Evolutionary conservation across 1,140 invertebrate genomes (phyloP), one percentile per base, ranked within the genome.

Genomic region (Halesus radiatus): DNA sequence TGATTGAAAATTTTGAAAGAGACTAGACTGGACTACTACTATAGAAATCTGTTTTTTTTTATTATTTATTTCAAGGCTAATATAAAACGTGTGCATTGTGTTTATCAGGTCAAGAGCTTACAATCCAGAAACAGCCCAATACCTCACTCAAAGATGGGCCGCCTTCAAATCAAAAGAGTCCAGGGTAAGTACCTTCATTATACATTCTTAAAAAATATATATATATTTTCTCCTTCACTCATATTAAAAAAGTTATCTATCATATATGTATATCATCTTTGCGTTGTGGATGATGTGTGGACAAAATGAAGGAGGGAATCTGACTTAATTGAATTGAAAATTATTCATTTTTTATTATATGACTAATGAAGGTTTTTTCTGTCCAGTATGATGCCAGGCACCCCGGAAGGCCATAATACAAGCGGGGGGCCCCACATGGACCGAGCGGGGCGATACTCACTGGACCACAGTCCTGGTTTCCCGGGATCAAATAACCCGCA

Each of bases 121-220:
- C 97, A 74, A 98, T 98, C 89, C 97, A 98, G 87, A 98, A 98
- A 88, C 97, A 98, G 89, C 95, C 97, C 18, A 98, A 98, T 87
- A 96, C 95, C 29, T 95, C 95, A 86, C 88, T 97, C n/a, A 95
- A 95, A 86, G 94, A 95, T 86, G 91, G 91, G 80, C 91, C 87
- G 76, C 83, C 79, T 84, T 87, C 90, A 1, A 91, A 90, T 86
- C 90, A 91, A 82, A 91, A 91, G 85, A 92, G 91, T 80, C 91
- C 91, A 4, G 90, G 92, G 92, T 93, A 89, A 90, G 91, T 45
- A 90, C 72, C 82, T 80, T 26, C 60, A 4, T 62, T 62, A 62
- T 4, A 6, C 3, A 29, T 3, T 3, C 2, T 29, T 29, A 3
- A 37, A 45, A 45, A 45, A 29, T 29, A 5, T 5, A 29, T 29